These are phyloP conservation scores for Pseudochaenichthys georgianus DNA, from an alignment of 2,797 vertebrate species.

Conservation along the genomic window DNA sequence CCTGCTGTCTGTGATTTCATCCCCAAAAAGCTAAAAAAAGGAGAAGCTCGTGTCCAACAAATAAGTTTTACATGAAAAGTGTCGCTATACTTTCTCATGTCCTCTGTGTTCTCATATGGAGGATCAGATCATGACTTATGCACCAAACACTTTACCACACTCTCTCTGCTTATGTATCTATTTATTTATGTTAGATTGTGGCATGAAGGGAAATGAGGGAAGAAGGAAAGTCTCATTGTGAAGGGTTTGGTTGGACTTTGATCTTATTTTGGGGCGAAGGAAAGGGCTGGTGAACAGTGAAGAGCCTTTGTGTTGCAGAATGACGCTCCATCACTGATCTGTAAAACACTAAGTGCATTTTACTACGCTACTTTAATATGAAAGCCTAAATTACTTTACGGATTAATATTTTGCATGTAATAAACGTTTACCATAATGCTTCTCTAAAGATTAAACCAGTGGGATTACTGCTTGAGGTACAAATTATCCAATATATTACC, in stretches of 20 bases:
- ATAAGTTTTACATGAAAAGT: slow-evolving; percentile 46
- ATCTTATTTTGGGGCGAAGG: slow-evolving; percentile 72
- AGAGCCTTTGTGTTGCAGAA: slow-evolving; percentile 81
- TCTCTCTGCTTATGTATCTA: slow-evolving; percentile 23
- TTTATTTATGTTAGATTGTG: slow-evolving; percentile 7
- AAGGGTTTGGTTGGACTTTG: slow-evolving; percentile 53
- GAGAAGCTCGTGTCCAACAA: slow-evolving; percentile 21
- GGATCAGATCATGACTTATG: slow-evolving; percentile 51
- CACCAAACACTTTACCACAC: slow-evolving; percentile 12
- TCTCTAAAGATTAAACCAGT: no score
- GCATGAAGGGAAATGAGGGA: slow-evolving; percentile 56
- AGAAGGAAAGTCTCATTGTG: slow-evolving; percentile 30
- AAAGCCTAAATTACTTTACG: no score
- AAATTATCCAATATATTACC: no score
- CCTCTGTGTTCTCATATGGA: slow-evolving; percentile 33
- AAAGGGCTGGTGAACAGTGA: slow-evolving; percentile 64
- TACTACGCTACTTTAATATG: no score
- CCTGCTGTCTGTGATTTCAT: slow-evolving; percentile 17
- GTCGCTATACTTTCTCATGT: slow-evolving; percentile 59
- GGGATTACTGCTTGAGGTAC: no score
- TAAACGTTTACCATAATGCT: no score
- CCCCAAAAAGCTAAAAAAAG: slow-evolving; percentile 12
- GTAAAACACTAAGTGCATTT: slow-evolving; percentile 81
- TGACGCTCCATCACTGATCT: slow-evolving; percentile 83
- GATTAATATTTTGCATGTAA: no score